A percentile compares a stretch with the other conserved stretches of the same genome.
These are phyloP conservation scores for Drosophila mimetica DNA, from an alignment of 2,888 invertebrate species.

Conservation along the genomic window DNA sequence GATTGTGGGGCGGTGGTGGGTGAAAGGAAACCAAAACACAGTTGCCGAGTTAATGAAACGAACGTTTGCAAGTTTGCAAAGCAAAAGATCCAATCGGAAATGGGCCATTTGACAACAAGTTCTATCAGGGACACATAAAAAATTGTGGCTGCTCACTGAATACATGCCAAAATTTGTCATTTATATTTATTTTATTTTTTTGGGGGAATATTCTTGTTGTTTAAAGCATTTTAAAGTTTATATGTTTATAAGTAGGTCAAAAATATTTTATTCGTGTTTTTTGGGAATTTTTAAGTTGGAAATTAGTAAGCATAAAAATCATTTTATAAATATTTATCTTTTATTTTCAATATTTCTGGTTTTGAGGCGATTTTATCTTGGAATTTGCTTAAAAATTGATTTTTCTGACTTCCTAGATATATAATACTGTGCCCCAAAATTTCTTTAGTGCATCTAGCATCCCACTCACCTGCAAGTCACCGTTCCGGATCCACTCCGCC, in stretches of 20 bases:
- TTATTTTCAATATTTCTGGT: no score
- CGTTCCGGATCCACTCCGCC: slow-evolving; percentile 94
- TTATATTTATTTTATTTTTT: neutral
- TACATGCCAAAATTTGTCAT: neutral
- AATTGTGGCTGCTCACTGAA: neutral
- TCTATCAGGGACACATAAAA: neutral
- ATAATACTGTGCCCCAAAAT: no score
- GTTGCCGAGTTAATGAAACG: slow-evolving; percentile 39
- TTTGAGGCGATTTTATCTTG: no score
- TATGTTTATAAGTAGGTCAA: no score
- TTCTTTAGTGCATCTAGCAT: neutral
- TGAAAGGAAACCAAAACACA: neutral
- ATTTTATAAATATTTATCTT: no score
- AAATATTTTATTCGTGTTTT: no score
- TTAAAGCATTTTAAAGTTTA: no score
- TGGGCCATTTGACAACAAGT: slow-evolving; percentile 16
- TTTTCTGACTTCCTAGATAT: neutral
- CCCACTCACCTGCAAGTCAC: slow-evolving; percentile 90
- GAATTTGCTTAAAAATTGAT: no score
- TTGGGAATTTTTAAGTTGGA: neutral
- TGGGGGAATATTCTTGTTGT: no score
- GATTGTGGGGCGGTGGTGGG: neutral
- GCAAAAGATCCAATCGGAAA: slow-evolving; percentile 21
- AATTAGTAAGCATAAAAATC: no score
- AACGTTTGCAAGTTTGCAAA: slow-evolving; percentile 19